Percentiles rank a stretch among this genome's conserved stretches.
These are phyloP conservation scores for Agrilus planipennis DNA, from an alignment of 1,140 invertebrate genomes.

Conservation along the genomic window DNA sequence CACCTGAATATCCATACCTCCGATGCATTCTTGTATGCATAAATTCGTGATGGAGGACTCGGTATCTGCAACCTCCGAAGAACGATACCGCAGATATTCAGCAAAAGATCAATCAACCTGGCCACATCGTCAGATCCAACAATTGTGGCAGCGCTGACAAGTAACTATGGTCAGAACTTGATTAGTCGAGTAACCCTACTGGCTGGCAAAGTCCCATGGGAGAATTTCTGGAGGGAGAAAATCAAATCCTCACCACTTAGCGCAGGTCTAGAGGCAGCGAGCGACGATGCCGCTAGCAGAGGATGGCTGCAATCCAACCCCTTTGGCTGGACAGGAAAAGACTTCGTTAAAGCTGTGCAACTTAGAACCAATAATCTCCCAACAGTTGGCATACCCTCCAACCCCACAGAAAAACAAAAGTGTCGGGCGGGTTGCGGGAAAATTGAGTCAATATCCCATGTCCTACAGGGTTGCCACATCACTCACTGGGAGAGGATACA, in stretches of 20 bases:
- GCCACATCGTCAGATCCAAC: background rate
- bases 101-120: background rate
- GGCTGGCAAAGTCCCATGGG: background rate
- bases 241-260: conserved; percentile 3
- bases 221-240: conserved; percentile 1
- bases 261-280: conserved; percentile 1
- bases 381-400: conserved; percentile 10
- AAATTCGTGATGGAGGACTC: conserved; percentile 17
- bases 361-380: conserved; percentile 13
- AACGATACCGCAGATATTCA: conserved; percentile 4
- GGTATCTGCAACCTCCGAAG: conserved; percentile 10
- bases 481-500: too few relatives aligned
- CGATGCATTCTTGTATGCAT: conserved; percentile 12
- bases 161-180: too few relatives aligned
- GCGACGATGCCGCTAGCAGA: conserved; percentile 6
- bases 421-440: too few relatives aligned
- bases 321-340: conserved; percentile 10
- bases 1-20: conserved; percentile 14
- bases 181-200: background rate
- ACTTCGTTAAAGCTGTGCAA: conserved; percentile 14
- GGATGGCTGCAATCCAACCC: conserved; percentile 7
- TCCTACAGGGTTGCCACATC: too few relatives aligned
- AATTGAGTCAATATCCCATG: too few relatives aligned
- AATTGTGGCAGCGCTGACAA: background rate
- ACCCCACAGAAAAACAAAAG: background rate